These are phyloP conservation scores for Orthosia incerta DNA, from an alignment of 2,888 invertebrate species.

Conservation along the genomic window DNA sequence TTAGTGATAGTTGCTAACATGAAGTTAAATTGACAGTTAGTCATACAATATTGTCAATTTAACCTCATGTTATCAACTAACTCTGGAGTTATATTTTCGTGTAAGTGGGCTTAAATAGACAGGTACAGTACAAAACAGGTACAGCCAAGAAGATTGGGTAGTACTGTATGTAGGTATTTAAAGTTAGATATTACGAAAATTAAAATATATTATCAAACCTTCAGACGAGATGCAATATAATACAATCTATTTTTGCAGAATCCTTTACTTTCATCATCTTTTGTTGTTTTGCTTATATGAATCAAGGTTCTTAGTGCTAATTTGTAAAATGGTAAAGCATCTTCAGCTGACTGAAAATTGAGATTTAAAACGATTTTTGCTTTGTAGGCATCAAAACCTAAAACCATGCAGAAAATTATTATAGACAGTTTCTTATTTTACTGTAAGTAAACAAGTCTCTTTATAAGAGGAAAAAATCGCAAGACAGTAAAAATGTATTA, in stretches of 20 bases:
- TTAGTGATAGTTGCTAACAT: too few relatives aligned
- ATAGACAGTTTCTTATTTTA: background rate
- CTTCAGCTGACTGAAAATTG: slow-evolving; percentile 84
- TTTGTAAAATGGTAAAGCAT: slow-evolving; percentile 89
- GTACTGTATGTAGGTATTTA: background rate
- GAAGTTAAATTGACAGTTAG: too few relatives aligned
- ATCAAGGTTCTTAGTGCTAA: slow-evolving; percentile 81
- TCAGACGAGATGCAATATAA: slow-evolving; percentile 88
- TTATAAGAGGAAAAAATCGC: too few relatives aligned
- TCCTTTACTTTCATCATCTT: slow-evolving; percentile 82
- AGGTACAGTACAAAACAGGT: too few relatives aligned
- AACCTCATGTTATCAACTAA: too few relatives aligned
- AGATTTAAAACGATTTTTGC: slow-evolving; percentile 81
- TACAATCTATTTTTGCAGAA: slow-evolving; percentile 90
- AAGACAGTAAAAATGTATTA: slow-evolving; percentile 18
- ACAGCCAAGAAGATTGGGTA: too few relatives aligned
- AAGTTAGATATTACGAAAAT: background rate
- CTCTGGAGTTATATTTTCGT: too few relatives aligned
- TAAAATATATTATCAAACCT: slow-evolving; percentile 71
- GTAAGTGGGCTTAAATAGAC: background rate
- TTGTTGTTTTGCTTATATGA: slow-evolving; percentile 78
- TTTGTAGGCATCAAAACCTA: slow-evolving; percentile 77
- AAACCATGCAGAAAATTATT: slow-evolving; percentile 45
- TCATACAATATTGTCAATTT: too few relatives aligned
- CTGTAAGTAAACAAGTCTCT: background rate